These are phyloP conservation scores for Sebastes kiyomatsui DNA, from an alignment of 2,797 vertebrate species.

Conservation along the genomic window DNA sequence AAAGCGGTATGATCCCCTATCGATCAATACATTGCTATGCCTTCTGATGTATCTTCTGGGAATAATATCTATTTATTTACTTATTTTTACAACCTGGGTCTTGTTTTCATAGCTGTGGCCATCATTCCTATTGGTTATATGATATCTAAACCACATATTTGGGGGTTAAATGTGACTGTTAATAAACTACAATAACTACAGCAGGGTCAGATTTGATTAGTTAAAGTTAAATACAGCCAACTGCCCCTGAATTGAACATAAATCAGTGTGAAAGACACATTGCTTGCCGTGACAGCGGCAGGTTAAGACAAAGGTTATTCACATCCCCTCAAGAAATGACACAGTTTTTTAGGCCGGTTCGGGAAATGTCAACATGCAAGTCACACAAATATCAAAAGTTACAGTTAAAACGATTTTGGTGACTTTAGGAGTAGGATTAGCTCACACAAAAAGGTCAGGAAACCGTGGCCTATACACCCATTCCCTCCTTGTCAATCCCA, in stretches of 20 bases:
- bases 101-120: not conserved
- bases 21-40: not conserved
- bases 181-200: not conserved
- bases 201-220: not conserved
- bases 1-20: not conserved
- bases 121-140: not conserved
- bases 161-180: not conserved
- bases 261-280: not conserved
- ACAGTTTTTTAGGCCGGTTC: not conserved
- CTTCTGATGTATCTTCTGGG: not conserved
- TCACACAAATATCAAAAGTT: constrained; percentile 1
- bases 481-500: constrained; percentile 70
- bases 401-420: constrained; percentile 17
- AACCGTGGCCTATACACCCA: not conserved
- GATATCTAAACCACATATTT: not conserved
- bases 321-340: constrained; percentile 2
- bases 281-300: not conserved
- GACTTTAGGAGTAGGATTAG: constrained; percentile 30
- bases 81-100: not conserved
- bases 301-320: not conserved
- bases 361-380: constrained; percentile 37
- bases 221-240: not conserved
- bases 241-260: not conserved
- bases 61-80: not conserved
- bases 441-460: constrained; percentile 39